phyloP scores from a whole-genome alignment of 2,888 invertebrate genomes.

The Andrena marginata region DNA sequence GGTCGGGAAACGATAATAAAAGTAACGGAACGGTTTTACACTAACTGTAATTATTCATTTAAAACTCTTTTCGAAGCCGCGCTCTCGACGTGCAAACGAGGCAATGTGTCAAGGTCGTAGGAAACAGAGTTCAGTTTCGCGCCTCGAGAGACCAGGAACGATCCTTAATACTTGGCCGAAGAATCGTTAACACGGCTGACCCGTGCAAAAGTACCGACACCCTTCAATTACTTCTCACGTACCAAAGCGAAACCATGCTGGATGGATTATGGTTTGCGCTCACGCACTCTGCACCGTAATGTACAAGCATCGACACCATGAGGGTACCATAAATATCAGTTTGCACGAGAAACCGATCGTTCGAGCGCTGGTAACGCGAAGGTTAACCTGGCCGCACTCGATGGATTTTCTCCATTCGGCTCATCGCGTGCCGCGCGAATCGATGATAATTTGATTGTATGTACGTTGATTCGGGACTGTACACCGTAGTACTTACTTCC shows the following conservation, averaged over 20 bases:
- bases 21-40: constrained; percentile 29
- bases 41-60: constrained; percentile 26
- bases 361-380: constrained; percentile 41
- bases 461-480: constrained; percentile 7
- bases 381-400: constrained; percentile 20
- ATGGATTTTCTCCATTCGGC: not conserved
- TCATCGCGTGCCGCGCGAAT: constrained; percentile 31
- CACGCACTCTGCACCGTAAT: constrained; percentile 62
- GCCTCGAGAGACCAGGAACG: constrained; percentile 46
- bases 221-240: constrained; percentile 70
- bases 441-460: constrained; percentile 37
- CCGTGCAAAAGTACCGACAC: constrained; percentile 48
- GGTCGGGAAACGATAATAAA: constrained; percentile 4
- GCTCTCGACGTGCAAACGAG: constrained; percentile 14
- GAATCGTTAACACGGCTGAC: constrained; percentile 65
- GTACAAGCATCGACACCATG: constrained; percentile 55
- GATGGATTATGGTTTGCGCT: constrained; percentile 71
- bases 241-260: constrained; percentile 45
- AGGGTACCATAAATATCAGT: constrained; percentile 68
- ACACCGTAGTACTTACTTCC: not conserved
- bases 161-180: constrained; percentile 57
- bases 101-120: constrained; percentile 64
- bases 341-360: constrained; percentile 65
- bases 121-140: constrained; percentile 54
- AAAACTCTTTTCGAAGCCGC: not conserved